Evolutionary conservation across 2,113 vertebrate genomes (phyloP).

Genomic region (Saguinus imperator): DNA sequence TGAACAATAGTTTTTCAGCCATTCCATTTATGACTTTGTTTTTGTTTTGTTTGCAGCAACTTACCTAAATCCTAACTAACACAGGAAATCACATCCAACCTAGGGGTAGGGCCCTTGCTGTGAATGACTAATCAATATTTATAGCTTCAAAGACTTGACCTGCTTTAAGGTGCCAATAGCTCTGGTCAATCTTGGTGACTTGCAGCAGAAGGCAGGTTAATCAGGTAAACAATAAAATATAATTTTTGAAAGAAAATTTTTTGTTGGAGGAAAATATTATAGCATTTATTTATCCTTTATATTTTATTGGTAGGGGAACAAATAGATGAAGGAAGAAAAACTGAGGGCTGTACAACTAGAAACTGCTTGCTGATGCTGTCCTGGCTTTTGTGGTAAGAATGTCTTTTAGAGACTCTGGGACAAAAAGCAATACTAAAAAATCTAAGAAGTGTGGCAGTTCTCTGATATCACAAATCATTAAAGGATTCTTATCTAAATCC

Average conservation of each 20-base stretch:
- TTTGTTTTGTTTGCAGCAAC: background rate
- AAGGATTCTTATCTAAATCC: background rate
- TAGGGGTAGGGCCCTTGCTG: background rate
- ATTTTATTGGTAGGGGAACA: background rate
- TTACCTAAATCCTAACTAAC: background rate
- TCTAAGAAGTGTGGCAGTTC: background rate
- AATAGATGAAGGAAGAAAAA: background rate
- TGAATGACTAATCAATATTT: background rate
- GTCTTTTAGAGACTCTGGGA: background rate
- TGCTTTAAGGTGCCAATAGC: background rate
- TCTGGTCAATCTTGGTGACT: background rate
- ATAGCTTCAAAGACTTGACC: background rate
- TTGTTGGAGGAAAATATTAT: background rate
- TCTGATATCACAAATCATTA: background rate
- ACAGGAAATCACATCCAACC: background rate
- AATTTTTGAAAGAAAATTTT: background rate
- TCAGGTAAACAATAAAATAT: slow-evolving; percentile 3
- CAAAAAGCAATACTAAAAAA: background rate
- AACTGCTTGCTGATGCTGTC: background rate
- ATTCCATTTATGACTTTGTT: background rate
- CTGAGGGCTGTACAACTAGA: background rate
- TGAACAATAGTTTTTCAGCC: background rate
- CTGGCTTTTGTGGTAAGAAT: background rate
- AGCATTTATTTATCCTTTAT: background rate
- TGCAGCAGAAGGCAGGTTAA: background rate